Evolutionary conservation across 2,888 invertebrate genomes (phyloP), one percentile per base, ranked within the genome.

Genomic region (Cataglyphis albicans): DNA sequence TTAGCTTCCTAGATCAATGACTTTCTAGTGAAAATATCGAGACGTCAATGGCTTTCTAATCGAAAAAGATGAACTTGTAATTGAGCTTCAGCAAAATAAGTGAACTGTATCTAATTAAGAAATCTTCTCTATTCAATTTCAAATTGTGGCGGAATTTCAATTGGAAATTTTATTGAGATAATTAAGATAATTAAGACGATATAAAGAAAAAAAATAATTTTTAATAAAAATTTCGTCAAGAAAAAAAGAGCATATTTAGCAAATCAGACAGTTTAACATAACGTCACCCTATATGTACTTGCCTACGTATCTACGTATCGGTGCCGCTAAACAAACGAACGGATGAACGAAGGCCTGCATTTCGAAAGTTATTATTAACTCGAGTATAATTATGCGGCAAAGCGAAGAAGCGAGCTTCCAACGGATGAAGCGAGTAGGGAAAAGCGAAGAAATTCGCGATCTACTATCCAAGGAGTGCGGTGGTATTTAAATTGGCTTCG

Each of bases 341-440:
- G 57, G 44, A 68, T 57, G 83, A 86, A 83, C 85, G 76, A 75
- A 84, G 83, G 78, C 73, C 82, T 70, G 87, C 75, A 86, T 84
- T 90, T 86, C 86, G 88, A 90, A 90, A 90, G 90, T 87, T 87
- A 89, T 91, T 90, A 88, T 89, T 91, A 91, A 91, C 88, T 87
- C 80, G 85, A 86, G 88, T 86, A 83, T 88, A 90, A 91, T 91
- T 90, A 91, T 76, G 85, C 84, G 76, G 73, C 68, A 72, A 70
- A 59, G 73, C 70, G 73, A 65, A 75, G 85, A 72, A 80, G 73
- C 73, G 61, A 55, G 78, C 84, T 87, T 82, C 78, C 86, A 84
- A 61, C 59, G 78, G 32, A 78, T 12, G 12, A 32, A 59, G 21
- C 78, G 55, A 32, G 21, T 52, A 73, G 70, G 82, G 74, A 84